Conservation (phyloP, 1,140 invertebrate genomes). For the Hyles euphorbiae region DNA sequence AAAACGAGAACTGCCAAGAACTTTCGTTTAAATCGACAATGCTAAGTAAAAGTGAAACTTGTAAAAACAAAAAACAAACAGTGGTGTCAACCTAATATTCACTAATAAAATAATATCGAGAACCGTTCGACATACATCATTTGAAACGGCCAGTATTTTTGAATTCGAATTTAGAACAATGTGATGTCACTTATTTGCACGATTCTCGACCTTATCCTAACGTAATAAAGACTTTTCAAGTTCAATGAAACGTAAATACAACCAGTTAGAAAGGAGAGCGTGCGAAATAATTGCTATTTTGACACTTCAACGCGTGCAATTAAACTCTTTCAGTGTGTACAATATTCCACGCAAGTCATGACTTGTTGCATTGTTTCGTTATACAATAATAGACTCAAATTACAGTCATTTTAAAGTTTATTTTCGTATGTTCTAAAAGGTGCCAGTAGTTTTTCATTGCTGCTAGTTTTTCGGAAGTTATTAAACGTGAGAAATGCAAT, state of each 20-base stretch:
- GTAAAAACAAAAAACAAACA: constrained; percentile 19
- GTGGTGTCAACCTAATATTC: background rate
- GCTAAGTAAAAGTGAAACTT: constrained; percentile 34
- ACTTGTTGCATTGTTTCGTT: no score
- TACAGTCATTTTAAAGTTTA: no score
- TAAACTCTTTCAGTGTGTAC: constrained; percentile 16
- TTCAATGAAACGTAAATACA: constrained; percentile 1
- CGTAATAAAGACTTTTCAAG: constrained; percentile 4
- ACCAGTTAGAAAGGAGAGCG: constrained; percentile 32
- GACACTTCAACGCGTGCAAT: constrained; percentile 33
- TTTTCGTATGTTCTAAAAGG: no score
- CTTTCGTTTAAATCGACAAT: constrained; percentile 28
- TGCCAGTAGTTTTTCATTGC: no score
- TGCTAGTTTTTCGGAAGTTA: no score
- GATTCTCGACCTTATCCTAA: constrained; percentile 8
- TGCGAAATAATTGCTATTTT: constrained; percentile 46
- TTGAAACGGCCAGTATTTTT: no score
- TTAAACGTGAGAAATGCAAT: no score
- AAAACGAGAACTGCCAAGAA: constrained; percentile 22
- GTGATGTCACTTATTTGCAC: background rate
- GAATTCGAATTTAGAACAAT: constrained; percentile 8
- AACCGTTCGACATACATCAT: background rate
- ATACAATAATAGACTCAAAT: no score
- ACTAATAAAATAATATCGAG: background rate
- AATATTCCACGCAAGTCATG: no score